Base-by-base conservation (phyloP, 2,888 invertebrate species). In the Cyrtodaria siliqua region DNA sequence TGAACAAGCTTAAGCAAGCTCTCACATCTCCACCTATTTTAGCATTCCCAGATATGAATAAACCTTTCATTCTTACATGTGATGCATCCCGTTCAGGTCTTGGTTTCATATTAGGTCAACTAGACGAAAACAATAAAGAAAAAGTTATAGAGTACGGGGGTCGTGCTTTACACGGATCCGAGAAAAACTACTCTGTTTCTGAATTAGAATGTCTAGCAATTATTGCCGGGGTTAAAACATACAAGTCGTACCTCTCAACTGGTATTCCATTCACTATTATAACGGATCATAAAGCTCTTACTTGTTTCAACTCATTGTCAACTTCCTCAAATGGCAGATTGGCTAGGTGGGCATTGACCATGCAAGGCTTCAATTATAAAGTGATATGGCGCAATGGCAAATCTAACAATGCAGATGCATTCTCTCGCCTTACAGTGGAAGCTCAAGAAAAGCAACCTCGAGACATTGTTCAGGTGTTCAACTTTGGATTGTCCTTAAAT, bases 131-230 rank as follows among this genome's bases (percentile, higher is more conserved):
- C n/a, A n/a, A n/a, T n/a, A n/a, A n/a, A n/a, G n/a, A n/a, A n/a
- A n/a, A n/a, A n/a, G n/a, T n/a, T n/a, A n/a, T n/a, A n/a, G n/a
- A n/a, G n/a, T n/a, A n/a, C n/a, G n/a, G n/a, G n/a, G n/a, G 75
- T 23, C 59, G 79, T 38, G 47, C 70, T 96, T 96, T 80, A 40
- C 68, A 50, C 60, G 50, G 16, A n/a, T 16, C 73, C 20, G 81
- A 85, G 44, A 60, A 72, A 23, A 84, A 83, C 42, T 84, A 79
- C 38, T 49, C 63, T 2, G 67, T 69, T 2, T 55, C 70, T 1
- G 85, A 84, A 50, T 42, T 61, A 27, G 85, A 84, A 60, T 76
- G 73, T 70, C 49, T 85, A 9, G 85, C 82, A 24, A 56, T 82
- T n/a, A 67, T 85, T 16, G 69, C 66, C 33, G 83, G 77, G 0